Conservation (phyloP, 2,888 invertebrate species). For the Drosophila fulvimacula region DNA sequence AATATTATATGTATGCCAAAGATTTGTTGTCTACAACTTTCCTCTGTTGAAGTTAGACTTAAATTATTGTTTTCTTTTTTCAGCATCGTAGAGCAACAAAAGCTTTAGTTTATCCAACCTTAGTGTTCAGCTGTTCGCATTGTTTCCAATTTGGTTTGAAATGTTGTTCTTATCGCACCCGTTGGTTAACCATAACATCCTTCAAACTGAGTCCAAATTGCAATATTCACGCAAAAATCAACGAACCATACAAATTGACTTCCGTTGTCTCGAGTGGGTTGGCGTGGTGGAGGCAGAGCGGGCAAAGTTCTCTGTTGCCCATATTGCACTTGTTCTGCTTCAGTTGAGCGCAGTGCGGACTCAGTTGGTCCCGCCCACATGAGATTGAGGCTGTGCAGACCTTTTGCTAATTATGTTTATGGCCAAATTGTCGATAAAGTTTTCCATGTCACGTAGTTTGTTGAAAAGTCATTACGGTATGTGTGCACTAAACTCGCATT, state of each 20-base stretch:
- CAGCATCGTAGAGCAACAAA: not conserved
- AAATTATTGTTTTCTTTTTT: not conserved
- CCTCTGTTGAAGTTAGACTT: not conserved
- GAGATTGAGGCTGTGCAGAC: conserved; percentile 21
- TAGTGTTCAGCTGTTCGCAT: not conserved
- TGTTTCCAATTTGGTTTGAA: conserved; percentile 2
- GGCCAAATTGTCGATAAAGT: conserved; percentile 57
- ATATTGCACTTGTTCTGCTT: conserved; percentile 58
- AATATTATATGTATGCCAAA: too few relatives aligned
- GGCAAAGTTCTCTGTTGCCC: conserved; percentile 18
- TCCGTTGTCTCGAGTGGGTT: conserved; percentile 39
- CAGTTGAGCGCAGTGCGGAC: conserved; percentile 21
- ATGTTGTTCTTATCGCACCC: conserved; percentile 7
- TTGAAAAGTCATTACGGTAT: conserved; percentile 51
- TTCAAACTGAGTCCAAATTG: conserved; percentile 43
- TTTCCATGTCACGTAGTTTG: conserved; percentile 61
- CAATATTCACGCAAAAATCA: conserved; percentile 55
- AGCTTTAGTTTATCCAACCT: not conserved
- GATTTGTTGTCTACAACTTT: not conserved
- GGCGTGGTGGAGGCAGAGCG: not conserved
- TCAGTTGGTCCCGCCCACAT: conserved; percentile 23
- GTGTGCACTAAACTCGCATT: conserved; percentile 1
- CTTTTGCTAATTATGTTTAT: conserved; percentile 61
- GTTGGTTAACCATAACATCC: conserved; percentile 33
- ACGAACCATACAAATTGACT: conserved; percentile 57